Evolutionary conservation across 2,888 invertebrate genomes (phyloP), one percentile per base, ranked within the genome.

Genomic region (Clostera curtula): DNA sequence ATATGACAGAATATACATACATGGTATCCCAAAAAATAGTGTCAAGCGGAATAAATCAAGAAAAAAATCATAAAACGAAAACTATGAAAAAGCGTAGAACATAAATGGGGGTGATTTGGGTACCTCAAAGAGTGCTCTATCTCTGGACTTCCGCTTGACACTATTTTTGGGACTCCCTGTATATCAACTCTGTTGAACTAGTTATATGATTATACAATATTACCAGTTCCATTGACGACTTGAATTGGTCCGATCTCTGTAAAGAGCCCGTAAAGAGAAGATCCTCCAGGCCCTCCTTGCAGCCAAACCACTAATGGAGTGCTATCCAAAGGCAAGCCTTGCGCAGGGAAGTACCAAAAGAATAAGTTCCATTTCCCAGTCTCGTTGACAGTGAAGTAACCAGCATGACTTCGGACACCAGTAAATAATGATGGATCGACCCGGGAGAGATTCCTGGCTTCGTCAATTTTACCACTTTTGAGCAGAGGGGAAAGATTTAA

Each of bases 331-430:
- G 25, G 19, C 18, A 29, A 8, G 2, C 17, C 31, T 22, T 32
- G 66, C 0, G 88, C 86, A 0, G 90, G 90, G 52, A 92, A 90
- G 53, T 88, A 92, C 91, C 91, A 92, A 64, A 92, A 91, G 68
- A 90, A 92, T 51, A 89, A 65, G 57, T 92, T 90, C 7, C 90
- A 90, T 51, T 89, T 83, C 49, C 71, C 85, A 4, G 75, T 59
- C 55, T 89, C 86, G 56, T 92, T 87, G 4, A 92, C 92, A 0
- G n/a, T 31, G 18, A 18, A 18, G 18, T 18, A 18, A 6, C 5
- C 18, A 7, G 18, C 18, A 7, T 18, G 18, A 8, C 18, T 18
- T 6, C 8, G 18, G 18, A 18, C 18, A 7, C 18, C 18, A 7
- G 18, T 8, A 8, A 18, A 18, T 3, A 18, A 8, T 5, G 18